phyloP scores from a whole-genome alignment of 2,888 invertebrate species.

The Strigamia transsilvanica region DNA sequence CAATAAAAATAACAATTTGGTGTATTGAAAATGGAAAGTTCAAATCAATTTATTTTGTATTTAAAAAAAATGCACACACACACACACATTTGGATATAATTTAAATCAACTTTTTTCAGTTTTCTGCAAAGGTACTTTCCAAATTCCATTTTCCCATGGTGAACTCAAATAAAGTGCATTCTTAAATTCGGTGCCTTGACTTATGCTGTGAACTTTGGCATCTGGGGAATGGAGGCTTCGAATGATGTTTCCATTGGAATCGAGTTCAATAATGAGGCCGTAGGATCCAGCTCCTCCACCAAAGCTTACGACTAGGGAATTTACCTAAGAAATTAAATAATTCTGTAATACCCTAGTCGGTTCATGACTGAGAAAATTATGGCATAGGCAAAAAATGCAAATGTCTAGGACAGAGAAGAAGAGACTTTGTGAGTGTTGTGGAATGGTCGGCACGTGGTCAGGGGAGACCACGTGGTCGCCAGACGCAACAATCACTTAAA shows the following conservation, averaged over 20 bases:
- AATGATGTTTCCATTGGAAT: slow-evolving; percentile 76
- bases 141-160: slow-evolving; percentile 65
- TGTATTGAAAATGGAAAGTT: too few species aligned
- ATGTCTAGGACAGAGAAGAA: too few species aligned
- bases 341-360: too few species aligned
- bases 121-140: not conserved
- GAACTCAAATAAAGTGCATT: slow-evolving; percentile 73
- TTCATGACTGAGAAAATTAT: too few species aligned
- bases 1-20: too few species aligned
- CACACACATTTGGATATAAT: not conserved
- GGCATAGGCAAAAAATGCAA: too few species aligned
- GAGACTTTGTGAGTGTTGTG: too few species aligned
- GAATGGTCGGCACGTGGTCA: too few species aligned
- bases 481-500: too few species aligned
- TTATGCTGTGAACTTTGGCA: slow-evolving; percentile 67
- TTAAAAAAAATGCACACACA: not conserved
- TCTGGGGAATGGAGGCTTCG: slow-evolving; percentile 74
- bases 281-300: not conserved
- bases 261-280: slow-evolving; percentile 71
- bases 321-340: not conserved
- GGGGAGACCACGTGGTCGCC: too few species aligned
- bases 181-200: not conserved
- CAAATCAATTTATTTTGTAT: not conserved
- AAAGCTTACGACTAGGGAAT: not conserved
- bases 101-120: not conserved